Evolutionary conservation across 2,113 vertebrate species (phyloP).

Genomic region (Sinocyclocheilus grahami): DNA sequence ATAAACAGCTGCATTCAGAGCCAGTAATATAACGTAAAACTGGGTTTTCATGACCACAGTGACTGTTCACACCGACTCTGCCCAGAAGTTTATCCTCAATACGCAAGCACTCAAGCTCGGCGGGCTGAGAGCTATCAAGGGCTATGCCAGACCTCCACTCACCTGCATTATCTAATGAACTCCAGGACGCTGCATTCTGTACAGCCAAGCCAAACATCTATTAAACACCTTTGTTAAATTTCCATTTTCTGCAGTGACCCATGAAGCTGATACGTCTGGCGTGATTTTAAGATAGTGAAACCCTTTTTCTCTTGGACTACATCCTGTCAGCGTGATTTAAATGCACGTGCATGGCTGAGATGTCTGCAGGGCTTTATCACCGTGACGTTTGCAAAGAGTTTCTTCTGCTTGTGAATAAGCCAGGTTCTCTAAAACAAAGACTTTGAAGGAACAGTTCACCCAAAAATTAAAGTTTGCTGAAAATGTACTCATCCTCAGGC

Average conservation of each 20-base stretch:
- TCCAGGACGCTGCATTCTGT: background rate
- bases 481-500: too few species aligned
- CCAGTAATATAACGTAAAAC: background rate
- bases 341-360: slow-evolving; percentile 8
- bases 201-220: slow-evolving; percentile 11
- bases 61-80: background rate
- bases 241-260: slow-evolving; percentile 6
- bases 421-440: background rate
- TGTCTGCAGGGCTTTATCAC: background rate
- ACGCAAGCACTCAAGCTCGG: background rate
- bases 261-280: background rate
- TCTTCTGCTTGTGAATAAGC: background rate
- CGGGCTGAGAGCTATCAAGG: background rate
- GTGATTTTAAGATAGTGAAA: background rate
- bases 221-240: slow-evolving; percentile 25
- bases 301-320: background rate
- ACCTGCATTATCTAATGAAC: slow-evolving; percentile 13
- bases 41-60: background rate
- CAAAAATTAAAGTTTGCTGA: background rate
- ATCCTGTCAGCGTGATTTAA: slow-evolving; percentile 12
- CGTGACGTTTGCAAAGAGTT: background rate
- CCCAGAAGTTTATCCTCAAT: slow-evolving; percentile 1
- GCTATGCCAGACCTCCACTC: background rate
- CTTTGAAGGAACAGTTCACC: background rate
- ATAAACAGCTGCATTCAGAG: background rate